phyloP scores from a whole-genome alignment of 1,140 invertebrate species.

The Colletes latitarsis region DNA sequence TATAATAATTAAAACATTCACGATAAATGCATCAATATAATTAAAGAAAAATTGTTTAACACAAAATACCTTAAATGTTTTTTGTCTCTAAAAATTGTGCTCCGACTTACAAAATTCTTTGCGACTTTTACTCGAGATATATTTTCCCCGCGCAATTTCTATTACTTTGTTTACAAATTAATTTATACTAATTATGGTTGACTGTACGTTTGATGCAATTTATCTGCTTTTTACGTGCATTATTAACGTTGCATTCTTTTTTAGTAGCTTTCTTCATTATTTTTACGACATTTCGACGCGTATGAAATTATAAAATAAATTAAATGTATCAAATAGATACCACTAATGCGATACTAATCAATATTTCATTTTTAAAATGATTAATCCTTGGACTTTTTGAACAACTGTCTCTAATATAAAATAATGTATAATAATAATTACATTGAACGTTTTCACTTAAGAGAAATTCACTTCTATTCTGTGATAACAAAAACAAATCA shows the following conservation, averaged over 20 bases:
- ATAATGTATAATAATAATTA: neutral
- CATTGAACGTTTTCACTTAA: neutral
- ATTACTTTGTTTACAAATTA: slow-evolving; percentile 11
- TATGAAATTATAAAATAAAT: neutral
- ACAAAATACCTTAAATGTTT: slow-evolving; percentile 30
- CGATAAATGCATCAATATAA: neutral
- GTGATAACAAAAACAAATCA: slow-evolving; percentile 1
- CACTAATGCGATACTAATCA: neutral
- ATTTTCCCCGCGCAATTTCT: neutral
- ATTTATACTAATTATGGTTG: slow-evolving; percentile 23
- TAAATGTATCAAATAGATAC: slow-evolving; percentile 3
- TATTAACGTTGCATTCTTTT: slow-evolving; percentile 23
- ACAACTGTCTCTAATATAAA: neutral
- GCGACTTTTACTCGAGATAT: slow-evolving; percentile 15
- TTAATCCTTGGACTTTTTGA: neutral
- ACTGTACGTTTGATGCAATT: slow-evolving; percentile 11
- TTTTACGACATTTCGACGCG: neutral
- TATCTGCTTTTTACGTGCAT: slow-evolving; percentile 30
- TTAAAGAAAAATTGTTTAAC: slow-evolving; percentile 12
- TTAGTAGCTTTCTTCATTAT: slow-evolving; percentile 3
- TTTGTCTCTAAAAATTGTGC: slow-evolving; percentile 34
- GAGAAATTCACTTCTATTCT: neutral
- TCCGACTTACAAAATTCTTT: slow-evolving; percentile 36
- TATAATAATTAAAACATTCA: slow-evolving; percentile 7
- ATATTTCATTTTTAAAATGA: neutral